Evolutionary conservation across 2,113 vertebrate species (phyloP).

Genomic region (Carassius carassius): DNA sequence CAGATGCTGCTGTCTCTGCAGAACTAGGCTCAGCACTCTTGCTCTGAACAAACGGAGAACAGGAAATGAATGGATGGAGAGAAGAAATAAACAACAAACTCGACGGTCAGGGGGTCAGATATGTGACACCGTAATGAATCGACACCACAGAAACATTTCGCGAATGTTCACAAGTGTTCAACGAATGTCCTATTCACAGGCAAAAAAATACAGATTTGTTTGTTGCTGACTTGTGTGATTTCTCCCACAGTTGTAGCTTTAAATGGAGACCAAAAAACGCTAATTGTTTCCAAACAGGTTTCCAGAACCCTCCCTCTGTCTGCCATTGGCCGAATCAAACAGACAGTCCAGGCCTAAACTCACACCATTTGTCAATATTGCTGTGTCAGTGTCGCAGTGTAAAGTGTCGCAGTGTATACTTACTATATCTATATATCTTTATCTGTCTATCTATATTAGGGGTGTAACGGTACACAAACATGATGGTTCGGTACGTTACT

Average conservation of each 20-base stretch:
- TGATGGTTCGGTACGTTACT: too few species aligned
- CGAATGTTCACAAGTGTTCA: background rate
- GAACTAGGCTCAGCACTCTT: slow-evolving; percentile 58
- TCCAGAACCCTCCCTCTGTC: background rate
- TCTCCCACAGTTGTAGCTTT: background rate
- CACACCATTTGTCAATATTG: background rate
- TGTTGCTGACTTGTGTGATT: background rate
- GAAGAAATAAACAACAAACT: slow-evolving; percentile 1
- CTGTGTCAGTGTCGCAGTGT: background rate
- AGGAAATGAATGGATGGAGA: slow-evolving; percentile 18
- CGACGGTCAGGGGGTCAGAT: slow-evolving; percentile 16
- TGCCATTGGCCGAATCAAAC: background rate
- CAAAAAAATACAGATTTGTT: background rate
- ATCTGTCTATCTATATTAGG: too few species aligned
- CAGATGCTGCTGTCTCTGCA: slow-evolving; percentile 71
- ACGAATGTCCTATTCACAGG: background rate
- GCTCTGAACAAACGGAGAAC: slow-evolving; percentile 2
- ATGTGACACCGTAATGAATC: background rate
- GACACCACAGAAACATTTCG: background rate
- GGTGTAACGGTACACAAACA: too few species aligned
- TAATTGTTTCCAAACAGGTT: background rate
- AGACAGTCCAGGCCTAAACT: background rate
- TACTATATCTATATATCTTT: too few species aligned
- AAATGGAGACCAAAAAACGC: background rate
- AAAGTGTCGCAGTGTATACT: background rate